Percentiles rank a stretch among this genome's conserved stretches.
Evolutionary conservation across 2,797 vertebrate species (phyloP).

Genomic region (Onychomys arenicola): DNA sequence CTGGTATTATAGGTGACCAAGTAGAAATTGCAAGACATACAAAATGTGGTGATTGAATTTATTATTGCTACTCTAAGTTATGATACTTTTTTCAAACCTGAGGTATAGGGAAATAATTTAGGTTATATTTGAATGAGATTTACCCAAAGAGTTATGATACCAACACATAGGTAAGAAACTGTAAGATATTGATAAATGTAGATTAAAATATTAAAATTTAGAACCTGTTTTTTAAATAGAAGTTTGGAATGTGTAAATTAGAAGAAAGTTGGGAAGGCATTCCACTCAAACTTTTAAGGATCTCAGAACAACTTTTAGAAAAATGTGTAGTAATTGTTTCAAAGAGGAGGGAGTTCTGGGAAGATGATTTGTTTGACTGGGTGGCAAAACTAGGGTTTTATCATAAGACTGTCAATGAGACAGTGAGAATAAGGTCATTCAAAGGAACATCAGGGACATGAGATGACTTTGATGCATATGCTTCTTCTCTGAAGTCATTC

Average conservation of each 20-base stretch:
- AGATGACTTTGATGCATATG: background rate
- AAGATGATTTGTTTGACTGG: background rate
- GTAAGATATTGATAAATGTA: conserved; percentile 24
- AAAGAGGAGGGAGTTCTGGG: background rate
- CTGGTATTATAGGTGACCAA: background rate
- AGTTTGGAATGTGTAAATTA: background rate
- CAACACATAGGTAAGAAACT: background rate
- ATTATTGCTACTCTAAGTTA: background rate
- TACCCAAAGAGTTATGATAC: background rate
- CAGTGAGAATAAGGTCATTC: background rate
- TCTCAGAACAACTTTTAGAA: background rate
- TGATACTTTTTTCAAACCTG: background rate
- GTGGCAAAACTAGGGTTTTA: background rate
- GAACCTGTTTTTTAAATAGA: background rate
- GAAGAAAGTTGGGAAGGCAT: background rate
- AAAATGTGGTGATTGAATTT: background rate
- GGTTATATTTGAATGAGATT: background rate
- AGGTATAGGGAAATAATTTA: background rate
- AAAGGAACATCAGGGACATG: background rate
- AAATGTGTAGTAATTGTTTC: background rate
- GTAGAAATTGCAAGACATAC: background rate
- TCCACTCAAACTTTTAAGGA: background rate
- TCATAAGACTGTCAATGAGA: background rate
- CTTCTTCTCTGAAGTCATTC: background rate
- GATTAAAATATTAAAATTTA: background rate